phyloP scores from a whole-genome alignment of 1,140 invertebrate genomes.

The Agrilus planipennis region DNA sequence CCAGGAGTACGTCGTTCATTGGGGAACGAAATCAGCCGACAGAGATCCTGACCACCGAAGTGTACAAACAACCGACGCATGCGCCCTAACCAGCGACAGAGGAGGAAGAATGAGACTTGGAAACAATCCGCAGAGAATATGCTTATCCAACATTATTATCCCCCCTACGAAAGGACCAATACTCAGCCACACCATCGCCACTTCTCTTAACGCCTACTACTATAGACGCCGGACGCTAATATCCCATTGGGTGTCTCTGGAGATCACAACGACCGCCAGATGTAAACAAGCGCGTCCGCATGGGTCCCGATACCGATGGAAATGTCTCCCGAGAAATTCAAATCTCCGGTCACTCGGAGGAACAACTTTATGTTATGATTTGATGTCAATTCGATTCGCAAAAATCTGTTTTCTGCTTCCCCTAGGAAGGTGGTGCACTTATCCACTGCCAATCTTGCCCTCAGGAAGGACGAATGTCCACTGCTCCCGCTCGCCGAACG shows the following conservation, averaged over 20 bases:
- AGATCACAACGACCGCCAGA: no score
- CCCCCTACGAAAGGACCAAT: no score
- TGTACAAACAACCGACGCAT: background rate
- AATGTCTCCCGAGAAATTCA: no score
- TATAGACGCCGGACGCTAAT: no score
- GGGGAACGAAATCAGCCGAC: background rate
- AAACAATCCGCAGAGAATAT: no score
- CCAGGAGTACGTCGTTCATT: background rate
- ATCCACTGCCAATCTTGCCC: constrained; percentile 24
- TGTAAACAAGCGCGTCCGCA: no score
- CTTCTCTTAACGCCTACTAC: no score
- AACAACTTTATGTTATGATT: constrained; percentile 36
- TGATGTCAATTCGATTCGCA: constrained; percentile 34
- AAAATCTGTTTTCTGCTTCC: constrained; percentile 23
- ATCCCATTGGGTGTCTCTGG: no score
- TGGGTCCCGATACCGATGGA: no score
- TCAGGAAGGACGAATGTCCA: constrained; percentile 26
- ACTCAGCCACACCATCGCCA: no score
- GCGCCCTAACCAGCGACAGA: background rate
- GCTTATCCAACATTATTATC: no score
- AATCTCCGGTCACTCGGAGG: background rate
- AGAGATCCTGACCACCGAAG: background rate
- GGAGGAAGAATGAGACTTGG: background rate
- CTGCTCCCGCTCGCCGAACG: constrained; percentile 17
- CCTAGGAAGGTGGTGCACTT: constrained; percentile 29